These are phyloP conservation scores for Mythimna vitellina DNA, from an alignment of 2,888 invertebrate genomes.

Conservation along the genomic window DNA sequence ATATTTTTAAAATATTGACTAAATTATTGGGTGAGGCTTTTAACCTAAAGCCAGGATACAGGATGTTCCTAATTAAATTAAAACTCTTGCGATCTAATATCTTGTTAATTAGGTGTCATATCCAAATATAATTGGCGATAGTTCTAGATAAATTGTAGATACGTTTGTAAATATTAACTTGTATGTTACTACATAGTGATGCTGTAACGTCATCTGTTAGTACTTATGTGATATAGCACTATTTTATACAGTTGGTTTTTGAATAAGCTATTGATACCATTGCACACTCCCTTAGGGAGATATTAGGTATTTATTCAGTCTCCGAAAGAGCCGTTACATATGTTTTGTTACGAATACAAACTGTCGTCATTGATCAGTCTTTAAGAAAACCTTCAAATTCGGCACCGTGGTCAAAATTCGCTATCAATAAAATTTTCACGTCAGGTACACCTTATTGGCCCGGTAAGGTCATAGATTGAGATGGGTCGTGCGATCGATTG, in stretches of 20 bases:
- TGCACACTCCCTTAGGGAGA: not conserved
- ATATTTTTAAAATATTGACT: constrained; percentile 19
- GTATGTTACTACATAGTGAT: constrained; percentile 56
- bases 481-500: constrained; percentile 14
- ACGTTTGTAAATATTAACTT: constrained; percentile 58
- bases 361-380: not conserved
- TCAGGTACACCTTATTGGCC: constrained; percentile 26
- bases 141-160: constrained; percentile 63
- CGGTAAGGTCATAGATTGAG: constrained; percentile 20
- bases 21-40: constrained; percentile 19
- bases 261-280: constrained; percentile 12
- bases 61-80: constrained; percentile 35
- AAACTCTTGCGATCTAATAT: constrained; percentile 30
- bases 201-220: constrained; percentile 53
- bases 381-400: not conserved
- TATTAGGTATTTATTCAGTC: not conserved
- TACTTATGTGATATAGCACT: constrained; percentile 67
- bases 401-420: not conserved
- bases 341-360: not conserved
- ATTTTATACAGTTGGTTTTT: constrained; percentile 56
- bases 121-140: constrained; percentile 67
- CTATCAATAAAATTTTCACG: constrained; percentile 20
- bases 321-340: not conserved
- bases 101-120: constrained; percentile 60
- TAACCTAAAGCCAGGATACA: not conserved